Evolutionary conservation across 2,797 vertebrate genomes (phyloP), one percentile per base, ranked within the genome.

Genomic region (Gila robusta): DNA sequence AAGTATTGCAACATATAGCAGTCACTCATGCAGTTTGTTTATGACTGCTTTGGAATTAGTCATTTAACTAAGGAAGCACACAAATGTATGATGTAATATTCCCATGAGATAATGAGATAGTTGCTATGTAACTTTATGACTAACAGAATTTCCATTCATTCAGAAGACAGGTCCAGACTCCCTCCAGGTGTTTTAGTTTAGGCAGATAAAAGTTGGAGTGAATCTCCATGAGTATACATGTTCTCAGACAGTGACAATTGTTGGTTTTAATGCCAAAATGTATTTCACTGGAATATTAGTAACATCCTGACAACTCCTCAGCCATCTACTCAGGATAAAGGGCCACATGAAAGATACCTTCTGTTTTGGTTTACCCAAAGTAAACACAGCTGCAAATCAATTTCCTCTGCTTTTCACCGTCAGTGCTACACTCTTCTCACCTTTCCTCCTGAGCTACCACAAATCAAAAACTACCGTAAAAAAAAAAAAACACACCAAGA

Each of bases 161-260:
- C 67, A 78, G 79, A 89, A 52, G 67, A 14, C 32, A 76, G 54
- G 35, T 14, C 47, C 47, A 78, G 47, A 87, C 49, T 69, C 47
- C 74, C 84, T 85, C 28, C 3, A 77, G 90, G 86, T 74, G 69
- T 91, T 91, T 89, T 91, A 28, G 67, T 64, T 78, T 17, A 79
- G 85, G 72, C 83, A 89, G 32, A 84, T 67, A 69, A 59, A 83
- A 56, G 32, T 81, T 39, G 62, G 26, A 32, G 23, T 59, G 62
- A 87, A 81, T 79, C 69, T 64, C 28, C 69, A 79, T 76, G 83
- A 78, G 79, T 77, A 23, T 89, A 80, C 89, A 77, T 82, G 85
- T 91, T 92, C 47, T 69, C 87, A 86, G 86, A 88, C 87, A 91
- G 94, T 94, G 92, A 93, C 89, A 72, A 52, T 78, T 80, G 74